Evolutionary conservation across 2,888 invertebrate species (phyloP).

Genomic region (Tuberolachnus salignus): DNA sequence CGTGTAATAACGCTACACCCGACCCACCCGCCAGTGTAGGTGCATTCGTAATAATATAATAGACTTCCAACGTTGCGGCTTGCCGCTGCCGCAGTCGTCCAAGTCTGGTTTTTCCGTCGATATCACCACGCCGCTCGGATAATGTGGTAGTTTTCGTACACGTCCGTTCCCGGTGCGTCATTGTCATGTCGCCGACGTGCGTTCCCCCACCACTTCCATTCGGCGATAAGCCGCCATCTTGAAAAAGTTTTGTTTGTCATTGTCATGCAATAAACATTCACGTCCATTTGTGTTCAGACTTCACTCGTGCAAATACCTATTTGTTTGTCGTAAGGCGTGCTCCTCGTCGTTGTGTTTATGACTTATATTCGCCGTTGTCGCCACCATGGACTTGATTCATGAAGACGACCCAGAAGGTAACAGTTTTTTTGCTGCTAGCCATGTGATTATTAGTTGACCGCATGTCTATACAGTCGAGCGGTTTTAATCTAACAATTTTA

Average conservation of each 20-base stretch:
- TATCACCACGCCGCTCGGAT: not conserved
- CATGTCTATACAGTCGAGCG: not conserved
- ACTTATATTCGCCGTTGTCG: not conserved
- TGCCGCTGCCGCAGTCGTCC: not conserved
- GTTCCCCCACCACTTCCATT: not conserved
- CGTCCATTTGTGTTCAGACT: not conserved
- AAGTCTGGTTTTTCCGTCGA: not conserved
- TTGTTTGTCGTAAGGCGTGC: too few species aligned
- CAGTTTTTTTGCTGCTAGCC: not conserved
- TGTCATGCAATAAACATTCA: too few species aligned
- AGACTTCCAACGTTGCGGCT: not conserved
- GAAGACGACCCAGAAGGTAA: not conserved
- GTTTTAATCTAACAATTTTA: too few species aligned
- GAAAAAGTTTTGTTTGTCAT: not conserved
- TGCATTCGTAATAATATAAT: too few species aligned
- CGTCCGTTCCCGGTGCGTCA: not conserved
- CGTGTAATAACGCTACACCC: not conserved
- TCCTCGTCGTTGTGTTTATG: not conserved
- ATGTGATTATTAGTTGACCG: not conserved
- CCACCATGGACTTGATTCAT: not conserved
- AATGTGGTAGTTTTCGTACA: not conserved
- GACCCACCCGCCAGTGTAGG: not conserved
- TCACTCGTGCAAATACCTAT: not conserved
- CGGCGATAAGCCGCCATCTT: not conserved
- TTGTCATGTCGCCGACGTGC: too few species aligned